Percentiles rank a stretch among this genome's conserved stretches.
Evolutionary conservation across 2,113 vertebrate genomes (phyloP).

Genomic region (Xiphophorus maculatus): DNA sequence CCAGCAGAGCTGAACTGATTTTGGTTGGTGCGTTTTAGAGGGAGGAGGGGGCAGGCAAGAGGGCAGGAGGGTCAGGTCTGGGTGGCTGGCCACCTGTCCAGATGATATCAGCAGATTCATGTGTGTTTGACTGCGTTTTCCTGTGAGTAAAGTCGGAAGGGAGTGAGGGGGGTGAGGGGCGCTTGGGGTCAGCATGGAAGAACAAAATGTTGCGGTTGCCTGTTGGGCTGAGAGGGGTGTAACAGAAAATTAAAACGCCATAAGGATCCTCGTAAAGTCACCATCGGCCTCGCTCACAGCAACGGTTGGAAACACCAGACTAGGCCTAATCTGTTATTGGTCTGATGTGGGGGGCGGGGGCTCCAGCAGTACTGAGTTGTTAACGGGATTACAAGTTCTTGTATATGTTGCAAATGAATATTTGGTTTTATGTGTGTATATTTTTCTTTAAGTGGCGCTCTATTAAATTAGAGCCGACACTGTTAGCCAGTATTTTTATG

Average conservation of each 20-base stretch:
- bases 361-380: slow-evolving; percentile 28
- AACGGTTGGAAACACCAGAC: slow-evolving; percentile 49
- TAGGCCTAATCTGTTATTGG: slow-evolving; percentile 40
- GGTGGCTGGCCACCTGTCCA: slow-evolving; percentile 83
- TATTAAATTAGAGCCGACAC: background rate
- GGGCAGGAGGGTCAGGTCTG: slow-evolving; percentile 76
- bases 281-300: slow-evolving; percentile 41
- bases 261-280: slow-evolving; percentile 66
- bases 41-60: slow-evolving; percentile 47
- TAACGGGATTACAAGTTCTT: slow-evolving; percentile 26
- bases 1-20: slow-evolving; percentile 74
- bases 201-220: slow-evolving; percentile 9
- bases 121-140: slow-evolving; percentile 50
- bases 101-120: slow-evolving; percentile 73
- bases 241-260: slow-evolving; percentile 72
- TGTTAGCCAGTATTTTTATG: too few species aligned
- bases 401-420: background rate
- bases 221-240: slow-evolving; percentile 32
- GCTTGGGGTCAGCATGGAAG: slow-evolving; percentile 22
- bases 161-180: background rate
- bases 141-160: background rate
- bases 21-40: slow-evolving; percentile 32
- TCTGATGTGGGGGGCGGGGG: slow-evolving; percentile 45
- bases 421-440: background rate
- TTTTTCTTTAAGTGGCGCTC: background rate